Base-by-base conservation (phyloP, 2,113 vertebrate species). In the Shinisaurus crocodilurus region DNA sequence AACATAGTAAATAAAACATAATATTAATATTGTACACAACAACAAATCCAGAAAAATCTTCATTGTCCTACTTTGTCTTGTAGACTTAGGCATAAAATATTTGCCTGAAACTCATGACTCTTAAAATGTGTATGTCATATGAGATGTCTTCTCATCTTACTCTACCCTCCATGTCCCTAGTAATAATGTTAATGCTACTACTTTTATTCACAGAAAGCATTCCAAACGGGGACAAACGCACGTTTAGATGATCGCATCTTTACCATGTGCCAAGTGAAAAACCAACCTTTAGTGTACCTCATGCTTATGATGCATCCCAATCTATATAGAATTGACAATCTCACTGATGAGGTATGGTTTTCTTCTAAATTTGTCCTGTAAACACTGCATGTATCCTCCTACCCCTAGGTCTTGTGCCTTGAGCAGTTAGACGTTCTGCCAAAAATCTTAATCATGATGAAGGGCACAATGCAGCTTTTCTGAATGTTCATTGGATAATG, bases 231-330 rank as follows among this genome's bases (percentile, higher is more conserved):
- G 81, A 99, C 98, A 69, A 98, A 96, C 74, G 96, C 98, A 65
- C 97, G 98, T 69, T 95, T 99, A 92, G 99, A 99, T 92, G 99
- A 99, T 74, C 98, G 99, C 13, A 97, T 98, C 91, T 99, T 98
- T 90, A 97, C 98, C 92, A 99, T 99, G 99, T 99, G 97, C 94
- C 98, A 99, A 97, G 98, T 99, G 93, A 99, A 99, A 93, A 98
- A 98, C 95, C 99, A 99, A 95, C 99, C 99, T 1, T 96, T 99
- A 91, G 95, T 96, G 91, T 98, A 98, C 95, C 95, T 98, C 92
- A 98, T 99, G 98, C 97, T 98, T 34, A 99, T 98, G 98, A 98
- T 98, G 82, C 99, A 99, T 94, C 99, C 99, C 50, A 96, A 93
- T 80, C 96, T 99, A 90, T 99, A 99, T 93, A 98, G 98, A 90